Evolutionary conservation across 1,140 invertebrate genomes (phyloP), one percentile per base, ranked within the genome.

Genomic region (Nasonia giraulti): DNA sequence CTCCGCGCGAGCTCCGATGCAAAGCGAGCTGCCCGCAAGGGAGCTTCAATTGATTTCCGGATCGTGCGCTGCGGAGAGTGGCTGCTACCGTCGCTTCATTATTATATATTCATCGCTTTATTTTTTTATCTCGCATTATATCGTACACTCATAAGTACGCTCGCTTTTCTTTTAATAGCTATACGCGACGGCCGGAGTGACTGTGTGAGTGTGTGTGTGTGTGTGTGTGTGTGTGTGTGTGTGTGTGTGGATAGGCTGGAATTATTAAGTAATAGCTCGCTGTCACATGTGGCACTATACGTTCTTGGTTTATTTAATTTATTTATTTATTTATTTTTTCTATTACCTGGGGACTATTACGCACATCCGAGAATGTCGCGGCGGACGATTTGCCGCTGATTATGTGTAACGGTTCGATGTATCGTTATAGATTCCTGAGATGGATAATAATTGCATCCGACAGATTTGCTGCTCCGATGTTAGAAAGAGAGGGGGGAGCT

Each of bases 41-140:
- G 74, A 40, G 33, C 31, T 40, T 75, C 74, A 75, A 75, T 75
- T 75, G 74, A 75, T 75, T 75, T 75, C 74, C 74, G 37, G 74
- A 75, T n/a, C 74, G 74, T 20, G 27, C 6, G 33, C 33, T 33
- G 33, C 33, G n/a, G 66, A 27, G 68, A 71, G 23, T 31, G 8
- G 8, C 23, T 2, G 68, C 23, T 3, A 2, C 37, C 74, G 74
- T 44, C 17, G 74, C 74, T 75, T 73, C 69, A 5, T 73, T 73
- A 14, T 73, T 73, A 44, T 44, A 44, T 44, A 8, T 73, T 31
- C 27, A 1, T 27, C 33, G 33, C 33, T 37, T 37, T 37, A 4
- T 73, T 73, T 37, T 73, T 73, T 71, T 50, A 8, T 37, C 5
- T 37, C 33, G 33, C 33, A 37, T 37, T 37, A 55, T 55, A 55